Evolutionary conservation across 2,888 invertebrate genomes (phyloP), one percentile per base, ranked within the genome.

Genomic region (Beris chalybata): DNA sequence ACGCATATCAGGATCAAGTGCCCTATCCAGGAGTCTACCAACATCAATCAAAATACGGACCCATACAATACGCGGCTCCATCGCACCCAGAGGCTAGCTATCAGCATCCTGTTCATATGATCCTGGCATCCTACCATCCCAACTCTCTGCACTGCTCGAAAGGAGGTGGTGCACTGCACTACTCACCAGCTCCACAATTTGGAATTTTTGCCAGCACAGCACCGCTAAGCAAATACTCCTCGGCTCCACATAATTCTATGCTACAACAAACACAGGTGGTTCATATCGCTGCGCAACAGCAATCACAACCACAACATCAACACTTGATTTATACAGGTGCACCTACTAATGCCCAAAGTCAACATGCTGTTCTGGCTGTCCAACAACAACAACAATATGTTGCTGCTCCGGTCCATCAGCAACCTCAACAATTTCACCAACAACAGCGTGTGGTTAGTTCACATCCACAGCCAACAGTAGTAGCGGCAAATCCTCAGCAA

Each of bases 21-120:
- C 61, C 61, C 3, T 61, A 61, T 52, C 61, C 61, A 6, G 61
- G 61, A 15, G 61, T 61, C 5, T 52, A 61, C 11, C n/a, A 32
- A 32, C 50, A 38, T 32, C 61, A 30, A 38, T 50, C 61, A 4
- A 50, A 50, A 38, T n/a, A 15, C 5, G 61, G 61, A 22, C 61
- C 61, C 11, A 50, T 61, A 4, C 61, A 61, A 50, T 61, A 61
- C 15, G 50, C 50, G 9, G 6, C 50, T n/a, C 4, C 61, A 4
- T 22, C 30, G 6, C 59, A 58, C 5, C 59, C 32, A 11, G 50
- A 38, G 38, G 29, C 13, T 4, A 13, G 22, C 15, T 50, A 32
- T 7, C 61, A 61, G n/a, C 61, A 44, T 22, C 61, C 61, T 5
- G 12, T 50, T 22, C 61, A 61, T 5, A 59, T 59, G 59, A 48